These are phyloP conservation scores for Lymantria dispar DNA, from an alignment of 2,888 invertebrate species.

Conservation along the genomic window DNA sequence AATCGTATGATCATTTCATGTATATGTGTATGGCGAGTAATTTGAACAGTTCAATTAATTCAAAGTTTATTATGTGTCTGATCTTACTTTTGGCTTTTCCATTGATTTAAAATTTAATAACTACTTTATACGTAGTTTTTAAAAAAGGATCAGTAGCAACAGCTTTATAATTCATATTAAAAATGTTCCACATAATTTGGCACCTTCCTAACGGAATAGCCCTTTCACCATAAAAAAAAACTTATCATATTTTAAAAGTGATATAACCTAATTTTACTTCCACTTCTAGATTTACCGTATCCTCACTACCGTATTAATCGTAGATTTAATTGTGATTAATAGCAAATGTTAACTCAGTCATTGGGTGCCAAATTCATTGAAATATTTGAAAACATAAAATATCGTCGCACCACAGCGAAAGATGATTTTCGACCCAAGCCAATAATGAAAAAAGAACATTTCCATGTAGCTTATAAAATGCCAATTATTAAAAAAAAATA, in stretches of 20 bases:
- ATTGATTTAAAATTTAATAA: neutral
- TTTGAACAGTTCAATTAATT: no score
- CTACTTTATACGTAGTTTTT: neutral
- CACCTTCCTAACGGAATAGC: slow-evolving; percentile 32
- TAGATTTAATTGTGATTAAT: neutral
- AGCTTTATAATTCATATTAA: neutral
- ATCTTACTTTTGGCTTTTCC: neutral
- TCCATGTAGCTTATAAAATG: no score
- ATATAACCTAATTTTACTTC: slow-evolving; percentile 18
- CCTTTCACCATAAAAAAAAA: slow-evolving; percentile 13
- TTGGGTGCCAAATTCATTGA: slow-evolving; percentile 14
- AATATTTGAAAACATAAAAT: neutral
- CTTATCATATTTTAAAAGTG: no score
- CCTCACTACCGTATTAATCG: neutral
- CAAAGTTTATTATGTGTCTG: no score
- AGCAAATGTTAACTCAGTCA: neutral
- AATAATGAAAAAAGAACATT: no score
- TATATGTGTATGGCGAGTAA: no score
- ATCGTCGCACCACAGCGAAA: no score
- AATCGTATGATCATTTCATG: no score
- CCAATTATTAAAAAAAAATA: no score
- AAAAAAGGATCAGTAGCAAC: neutral
- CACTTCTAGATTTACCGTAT: slow-evolving; percentile 9
- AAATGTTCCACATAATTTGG: slow-evolving; percentile 27
- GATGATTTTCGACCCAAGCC: no score